These are phyloP conservation scores for Adelosebastes latens DNA, from an alignment of 2,797 vertebrate species.

Conservation along the genomic window DNA sequence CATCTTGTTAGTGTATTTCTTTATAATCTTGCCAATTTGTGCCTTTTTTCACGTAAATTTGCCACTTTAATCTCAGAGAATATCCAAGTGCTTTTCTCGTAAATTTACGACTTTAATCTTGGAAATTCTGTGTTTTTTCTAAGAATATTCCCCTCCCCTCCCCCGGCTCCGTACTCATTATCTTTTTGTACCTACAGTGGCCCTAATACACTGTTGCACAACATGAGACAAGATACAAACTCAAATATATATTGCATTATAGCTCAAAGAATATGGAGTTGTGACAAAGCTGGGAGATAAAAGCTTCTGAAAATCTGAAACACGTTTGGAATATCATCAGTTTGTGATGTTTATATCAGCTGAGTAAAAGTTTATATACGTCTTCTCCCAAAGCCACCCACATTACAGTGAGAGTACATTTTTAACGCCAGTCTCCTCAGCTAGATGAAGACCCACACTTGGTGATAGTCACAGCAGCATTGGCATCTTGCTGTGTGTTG, in stretches of 20 bases:
- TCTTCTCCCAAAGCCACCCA: not conserved
- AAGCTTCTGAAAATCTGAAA: slow-evolving; percentile 1
- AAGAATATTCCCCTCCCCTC: too few relatives aligned
- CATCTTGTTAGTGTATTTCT: not conserved
- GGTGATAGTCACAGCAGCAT: not conserved
- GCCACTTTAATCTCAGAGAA: not conserved
- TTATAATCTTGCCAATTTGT: not conserved
- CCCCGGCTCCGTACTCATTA: too few relatives aligned
- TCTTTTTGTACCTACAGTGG: not conserved
- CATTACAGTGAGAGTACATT: not conserved
- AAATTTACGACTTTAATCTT: too few relatives aligned
- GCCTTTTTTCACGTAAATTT: not conserved
- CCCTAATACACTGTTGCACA: not conserved
- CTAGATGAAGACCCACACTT: not conserved
- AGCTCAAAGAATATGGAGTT: not conserved
- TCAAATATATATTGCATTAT: not conserved
- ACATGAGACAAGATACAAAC: not conserved
- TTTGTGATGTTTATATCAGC: not conserved
- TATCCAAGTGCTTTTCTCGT: too few relatives aligned
- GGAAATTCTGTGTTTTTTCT: too few relatives aligned
- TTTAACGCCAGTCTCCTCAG: not conserved
- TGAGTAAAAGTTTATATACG: not conserved
- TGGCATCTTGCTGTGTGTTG: not conserved
- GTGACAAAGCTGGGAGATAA: not conserved
- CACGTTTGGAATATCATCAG: not conserved